These are phyloP conservation scores for Grus americana DNA, from an alignment of 2,113 vertebrate species.

Conservation along the genomic window DNA sequence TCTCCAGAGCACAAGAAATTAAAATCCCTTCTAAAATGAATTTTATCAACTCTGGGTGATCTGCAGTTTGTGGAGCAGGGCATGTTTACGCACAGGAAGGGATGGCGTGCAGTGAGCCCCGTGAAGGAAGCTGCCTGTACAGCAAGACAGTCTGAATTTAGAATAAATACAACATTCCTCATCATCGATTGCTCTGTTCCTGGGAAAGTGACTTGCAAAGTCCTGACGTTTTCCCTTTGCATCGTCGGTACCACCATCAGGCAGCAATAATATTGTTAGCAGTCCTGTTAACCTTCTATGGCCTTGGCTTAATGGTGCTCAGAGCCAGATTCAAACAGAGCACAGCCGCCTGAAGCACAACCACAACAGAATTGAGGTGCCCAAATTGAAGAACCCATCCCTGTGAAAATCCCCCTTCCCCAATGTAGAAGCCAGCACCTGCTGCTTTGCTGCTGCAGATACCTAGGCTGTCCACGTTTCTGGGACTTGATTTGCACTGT, in stretches of 20 bases:
- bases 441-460: not conserved
- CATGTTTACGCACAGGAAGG: not conserved
- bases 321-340: not conserved
- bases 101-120: not conserved
- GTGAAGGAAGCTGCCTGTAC: not conserved
- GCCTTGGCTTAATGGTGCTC: not conserved
- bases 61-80: not conserved
- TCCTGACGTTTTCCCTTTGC: not conserved
- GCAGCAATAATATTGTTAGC: not conserved
- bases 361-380: not conserved
- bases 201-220: not conserved
- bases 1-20: not conserved
- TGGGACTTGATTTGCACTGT: fast-evolving
- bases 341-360: not conserved
- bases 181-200: not conserved
- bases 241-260: not conserved
- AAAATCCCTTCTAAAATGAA: not conserved
- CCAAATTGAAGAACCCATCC: not conserved
- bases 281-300: not conserved
- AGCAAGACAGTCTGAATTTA: not conserved
- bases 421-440: not conserved
- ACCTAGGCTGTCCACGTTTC: fast-evolving
- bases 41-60: not conserved
- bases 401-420: not conserved
- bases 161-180: not conserved